Percentiles rank a stretch among this genome's conserved stretches.
Evolutionary conservation across 2,888 invertebrate species (phyloP).

Genomic region (Phorcus lineatus): DNA sequence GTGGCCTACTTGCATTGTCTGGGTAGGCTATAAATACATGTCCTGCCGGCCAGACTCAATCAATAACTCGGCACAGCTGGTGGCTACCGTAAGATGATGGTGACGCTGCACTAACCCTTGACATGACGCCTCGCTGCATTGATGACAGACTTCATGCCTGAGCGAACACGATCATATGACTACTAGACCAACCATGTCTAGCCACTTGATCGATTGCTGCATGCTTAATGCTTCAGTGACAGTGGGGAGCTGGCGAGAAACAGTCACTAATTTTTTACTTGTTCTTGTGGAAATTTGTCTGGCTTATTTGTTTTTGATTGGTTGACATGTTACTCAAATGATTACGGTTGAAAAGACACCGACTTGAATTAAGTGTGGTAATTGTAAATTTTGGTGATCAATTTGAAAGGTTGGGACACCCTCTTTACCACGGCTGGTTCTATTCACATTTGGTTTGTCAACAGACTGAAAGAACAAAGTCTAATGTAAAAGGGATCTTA

Average conservation of each 20-base stretch:
- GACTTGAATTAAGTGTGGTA: too few relatives aligned
- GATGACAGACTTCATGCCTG: background rate
- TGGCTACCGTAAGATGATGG: too few relatives aligned
- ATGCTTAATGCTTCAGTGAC: background rate
- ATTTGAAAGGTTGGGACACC: too few relatives aligned
- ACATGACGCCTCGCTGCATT: background rate
- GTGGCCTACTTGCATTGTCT: constrained; percentile 3
- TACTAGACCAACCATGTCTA: background rate
- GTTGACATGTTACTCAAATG: too few relatives aligned
- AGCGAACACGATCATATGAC: background rate
- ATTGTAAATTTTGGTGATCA: too few relatives aligned
- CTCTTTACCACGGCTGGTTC: too few relatives aligned
- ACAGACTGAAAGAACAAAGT: too few relatives aligned
- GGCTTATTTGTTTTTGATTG: background rate
- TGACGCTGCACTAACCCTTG: background rate
- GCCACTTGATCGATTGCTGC: background rate
- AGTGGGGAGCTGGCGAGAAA: background rate
- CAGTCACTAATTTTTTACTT: background rate
- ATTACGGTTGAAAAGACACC: too few relatives aligned
- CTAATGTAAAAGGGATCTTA: too few relatives aligned
- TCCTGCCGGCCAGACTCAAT: background rate
- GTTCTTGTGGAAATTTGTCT: background rate
- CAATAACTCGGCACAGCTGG: background rate
- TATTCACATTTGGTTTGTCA: too few relatives aligned
- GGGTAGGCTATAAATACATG: background rate